Evolutionary conservation across 1,140 invertebrate species (phyloP).

Genomic region (Polypedilum vanderplanki): DNA sequence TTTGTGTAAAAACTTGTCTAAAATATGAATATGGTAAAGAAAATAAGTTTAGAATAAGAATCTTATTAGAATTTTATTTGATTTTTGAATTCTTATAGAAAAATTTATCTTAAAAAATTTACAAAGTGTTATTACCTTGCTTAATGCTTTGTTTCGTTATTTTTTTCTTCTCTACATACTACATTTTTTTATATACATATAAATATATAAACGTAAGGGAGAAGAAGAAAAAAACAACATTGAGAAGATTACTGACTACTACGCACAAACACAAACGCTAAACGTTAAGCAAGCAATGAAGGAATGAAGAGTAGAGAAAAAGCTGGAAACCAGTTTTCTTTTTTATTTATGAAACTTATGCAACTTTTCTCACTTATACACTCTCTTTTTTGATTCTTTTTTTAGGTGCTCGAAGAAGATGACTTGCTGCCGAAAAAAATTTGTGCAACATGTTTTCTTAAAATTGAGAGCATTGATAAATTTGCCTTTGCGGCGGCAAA

Average conservation of each 20-base stretch:
- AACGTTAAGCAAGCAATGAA: no score
- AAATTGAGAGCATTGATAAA: slow-evolving; percentile 20
- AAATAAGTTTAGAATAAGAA: no score
- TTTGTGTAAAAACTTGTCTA: no score
- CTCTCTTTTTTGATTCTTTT: slow-evolving; percentile 7
- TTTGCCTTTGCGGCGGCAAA: slow-evolving; percentile 19
- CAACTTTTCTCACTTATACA: not conserved
- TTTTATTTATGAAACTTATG: slow-evolving; percentile 6
- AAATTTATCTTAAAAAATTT: no score
- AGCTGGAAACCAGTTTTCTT: slow-evolving; percentile 23
- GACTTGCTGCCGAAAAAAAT: slow-evolving; percentile 9
- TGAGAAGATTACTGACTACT: not conserved
- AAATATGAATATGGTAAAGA: no score
- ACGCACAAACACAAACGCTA: not conserved
- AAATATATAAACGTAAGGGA: not conserved
- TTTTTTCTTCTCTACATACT: not conserved
- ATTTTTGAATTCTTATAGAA: no score
- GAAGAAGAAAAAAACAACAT: slow-evolving; percentile 21
- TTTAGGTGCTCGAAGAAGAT: slow-evolving; percentile 17
- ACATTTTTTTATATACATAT: not conserved
- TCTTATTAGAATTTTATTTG: no score
- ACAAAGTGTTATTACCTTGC: not conserved
- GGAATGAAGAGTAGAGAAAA: not conserved
- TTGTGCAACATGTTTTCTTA: slow-evolving; percentile 14
- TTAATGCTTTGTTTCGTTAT: not conserved